Percentiles rank a stretch among this genome's conserved stretches.
phyloP scores from a whole-genome alignment of 2,797 vertebrate species.

The Diplodus sargus region DNA sequence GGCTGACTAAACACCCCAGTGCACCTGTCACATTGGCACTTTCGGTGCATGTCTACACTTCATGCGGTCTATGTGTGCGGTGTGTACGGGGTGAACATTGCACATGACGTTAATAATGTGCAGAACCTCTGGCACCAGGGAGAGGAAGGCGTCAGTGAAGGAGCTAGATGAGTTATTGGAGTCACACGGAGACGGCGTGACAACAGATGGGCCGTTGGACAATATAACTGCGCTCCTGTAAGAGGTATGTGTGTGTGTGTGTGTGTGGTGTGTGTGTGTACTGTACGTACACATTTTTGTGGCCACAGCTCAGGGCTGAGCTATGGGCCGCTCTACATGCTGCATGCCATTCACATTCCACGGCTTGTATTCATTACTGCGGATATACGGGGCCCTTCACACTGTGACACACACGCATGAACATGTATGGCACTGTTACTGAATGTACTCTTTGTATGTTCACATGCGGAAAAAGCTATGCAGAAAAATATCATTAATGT shows the following conservation, averaged over 20 bases:
- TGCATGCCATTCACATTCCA: conserved; percentile 65
- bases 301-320: conserved; percentile 29
- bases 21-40: conserved; percentile 53
- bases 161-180: conserved; percentile 32
- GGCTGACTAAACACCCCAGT: background rate
- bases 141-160: conserved; percentile 22
- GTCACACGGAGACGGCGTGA: conserved; percentile 40
- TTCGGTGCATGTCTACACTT: background rate
- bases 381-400: conserved; percentile 43
- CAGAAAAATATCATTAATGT: background rate
- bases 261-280: conserved; percentile 2
- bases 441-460: background rate
- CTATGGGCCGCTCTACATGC: conserved; percentile 36
- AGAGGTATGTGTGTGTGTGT: background rate
- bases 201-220: conserved; percentile 48
- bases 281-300: background rate
- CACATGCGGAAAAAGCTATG: background rate
- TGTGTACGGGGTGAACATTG: background rate
- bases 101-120: conserved; percentile 25
- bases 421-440: background rate
- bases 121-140: conserved; percentile 25
- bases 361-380: conserved; percentile 66
- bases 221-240: conserved; percentile 33
- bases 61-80: background rate
- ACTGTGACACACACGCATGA: conserved; percentile 20